phyloP scores from a whole-genome alignment of 23 tunicate species.

The Phallusia fumigata region DNA sequence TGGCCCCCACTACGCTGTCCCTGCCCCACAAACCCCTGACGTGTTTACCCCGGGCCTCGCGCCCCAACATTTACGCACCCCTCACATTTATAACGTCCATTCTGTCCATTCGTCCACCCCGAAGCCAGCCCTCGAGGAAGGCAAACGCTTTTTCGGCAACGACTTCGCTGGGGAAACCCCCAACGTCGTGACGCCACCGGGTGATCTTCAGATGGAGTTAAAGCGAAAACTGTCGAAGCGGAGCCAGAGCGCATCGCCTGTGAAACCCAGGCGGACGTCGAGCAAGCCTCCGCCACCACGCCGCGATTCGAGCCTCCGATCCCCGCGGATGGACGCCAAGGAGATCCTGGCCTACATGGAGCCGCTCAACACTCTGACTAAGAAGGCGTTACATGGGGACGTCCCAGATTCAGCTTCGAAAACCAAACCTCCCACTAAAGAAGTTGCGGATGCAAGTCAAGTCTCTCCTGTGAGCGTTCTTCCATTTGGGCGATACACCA shows the following conservation, averaged over 20 bases:
- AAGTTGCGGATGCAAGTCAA: not conserved
- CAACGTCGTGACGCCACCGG: not conserved
- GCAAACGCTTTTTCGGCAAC: conserved; percentile 18
- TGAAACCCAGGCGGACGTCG: not conserved
- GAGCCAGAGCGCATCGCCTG: not conserved
- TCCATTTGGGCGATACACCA: not conserved
- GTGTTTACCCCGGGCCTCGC: conserved; percentile 11
- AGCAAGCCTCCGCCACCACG: conserved; percentile 68
- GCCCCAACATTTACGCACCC: not conserved
- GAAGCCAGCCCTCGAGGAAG: not conserved
- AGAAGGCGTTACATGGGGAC: not conserved
- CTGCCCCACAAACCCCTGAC: conserved; percentile 11
- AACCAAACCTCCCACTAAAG: not conserved
- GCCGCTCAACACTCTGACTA: conserved; percentile 23
- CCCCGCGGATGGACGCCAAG: conserved; percentile 41
- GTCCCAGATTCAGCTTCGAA: not conserved
- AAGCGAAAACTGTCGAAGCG: conserved; percentile 34
- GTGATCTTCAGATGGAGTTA: conserved; percentile 48
- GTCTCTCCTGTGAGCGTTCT: not conserved
- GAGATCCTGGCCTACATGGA: conserved; percentile 66
- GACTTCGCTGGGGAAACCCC: conserved; percentile 7
- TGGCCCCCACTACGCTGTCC: not conserved
- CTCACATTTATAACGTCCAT: conserved; percentile 7
- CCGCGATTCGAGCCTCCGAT: conserved; percentile 63
- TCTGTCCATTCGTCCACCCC: conserved; percentile 11